Evolutionary conservation across 2,797 vertebrate species (phyloP), one percentile per base, ranked within the genome.

Genomic region (Takifugu rubripes): DNA sequence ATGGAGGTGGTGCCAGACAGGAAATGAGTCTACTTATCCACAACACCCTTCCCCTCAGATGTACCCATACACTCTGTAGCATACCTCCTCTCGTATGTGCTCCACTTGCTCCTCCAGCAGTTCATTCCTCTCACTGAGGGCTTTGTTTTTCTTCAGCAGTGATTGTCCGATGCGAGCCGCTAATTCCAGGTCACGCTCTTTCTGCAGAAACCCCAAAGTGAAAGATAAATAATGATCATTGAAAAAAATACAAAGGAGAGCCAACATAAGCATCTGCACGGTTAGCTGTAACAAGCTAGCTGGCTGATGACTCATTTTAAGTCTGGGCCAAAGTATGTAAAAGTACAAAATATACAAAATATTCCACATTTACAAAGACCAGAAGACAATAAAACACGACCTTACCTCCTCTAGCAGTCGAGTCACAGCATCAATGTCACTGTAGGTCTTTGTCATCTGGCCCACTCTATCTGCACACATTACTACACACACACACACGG

Each of bases 361-460:
- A 33, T 33, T 33, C 9, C 31, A 33, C 31, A 33, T 33, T 33
- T 33, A 33, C 1, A 33, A 33, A 33, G 31, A 40, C 36, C 11
- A 36, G 33, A 11, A 1, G 9, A n/a, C 25, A 10, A 36, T 9
- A 11, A 1, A 7, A n/a, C 25, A 10, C 15, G 5, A 31, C 78
- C 92, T 91, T 75, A 93, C 97, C 93, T 99, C 97, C 80, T 99
- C 97, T 65, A 99, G 92, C 85, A 99, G 94, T 88, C 95, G 94
- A 74, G 96, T 99, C 72, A 98, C 95, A 70, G 97, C 96, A 50
- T 99, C 97, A 59, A 98, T 96, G 89, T 99, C 97, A 90, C 93
- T 98, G 91, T 98, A 99, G 74, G 97, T 99, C 90, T 96, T 99
- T 86, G 96, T 99, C 96, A 99, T 98, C 94, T 99, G 97, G 93